Conservation (phyloP, 2,797 vertebrate genomes). For the Heteromormyrus szaboi region DNA sequence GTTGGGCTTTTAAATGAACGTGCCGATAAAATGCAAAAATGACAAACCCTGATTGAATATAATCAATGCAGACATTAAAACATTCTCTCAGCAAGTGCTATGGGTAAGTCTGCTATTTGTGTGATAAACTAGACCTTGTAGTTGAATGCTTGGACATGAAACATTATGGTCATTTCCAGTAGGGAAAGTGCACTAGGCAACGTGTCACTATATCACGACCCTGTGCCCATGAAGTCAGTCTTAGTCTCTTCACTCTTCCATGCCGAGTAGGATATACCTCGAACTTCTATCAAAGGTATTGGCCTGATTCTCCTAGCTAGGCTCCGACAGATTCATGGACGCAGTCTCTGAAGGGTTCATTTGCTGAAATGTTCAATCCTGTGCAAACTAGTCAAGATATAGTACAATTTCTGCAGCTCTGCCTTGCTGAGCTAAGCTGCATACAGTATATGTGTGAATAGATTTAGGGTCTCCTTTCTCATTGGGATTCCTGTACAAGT, state of each 20-base stretch:
- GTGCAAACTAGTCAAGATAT: neutral
- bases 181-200: neutral
- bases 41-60: slow-evolving; percentile 11
- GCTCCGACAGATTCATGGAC: neutral
- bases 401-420: neutral
- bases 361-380: neutral
- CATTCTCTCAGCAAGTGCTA: neutral
- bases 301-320: neutral
- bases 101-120: slow-evolving; percentile 12
- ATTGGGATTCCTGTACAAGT: neutral
- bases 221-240: neutral
- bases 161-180: neutral
- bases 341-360: neutral
- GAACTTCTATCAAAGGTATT: neutral
- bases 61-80: slow-evolving; percentile 16
- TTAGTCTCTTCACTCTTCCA: neutral
- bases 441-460: neutral
- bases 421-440: neutral
- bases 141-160: slow-evolving; percentile 4
- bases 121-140: slow-evolving; percentile 6
- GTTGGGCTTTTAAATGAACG: slow-evolving; percentile 16
- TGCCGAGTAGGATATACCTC: neutral
- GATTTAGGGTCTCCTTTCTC: neutral
- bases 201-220: neutral
- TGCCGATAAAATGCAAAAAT: slow-evolving; percentile 2